Evolutionary conservation across 2,797 vertebrate species (phyloP), one percentile per base, ranked within the genome.

Genomic region (Alectoris magna): DNA sequence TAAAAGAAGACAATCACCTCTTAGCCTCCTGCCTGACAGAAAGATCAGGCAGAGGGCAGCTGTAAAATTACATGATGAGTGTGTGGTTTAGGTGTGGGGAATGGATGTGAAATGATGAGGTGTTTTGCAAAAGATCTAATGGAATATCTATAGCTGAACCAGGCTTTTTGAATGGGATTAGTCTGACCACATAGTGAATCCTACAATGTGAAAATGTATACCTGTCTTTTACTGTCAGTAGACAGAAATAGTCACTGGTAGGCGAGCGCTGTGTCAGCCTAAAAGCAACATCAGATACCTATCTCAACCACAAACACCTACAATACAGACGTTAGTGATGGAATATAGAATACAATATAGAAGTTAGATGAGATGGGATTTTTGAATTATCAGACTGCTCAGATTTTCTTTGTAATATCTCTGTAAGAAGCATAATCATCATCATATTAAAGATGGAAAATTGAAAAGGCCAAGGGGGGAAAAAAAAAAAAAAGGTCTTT

Each of bases 401-500:
- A 46, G 5, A 1, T 78, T 93, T 69, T 63, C 34, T 64, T 83
- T 51, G 9, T 2, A 1, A 2, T 2, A 34, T 48, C 10, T 67
- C 69, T 60, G n/a, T 70, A 74, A 84, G 6, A 44, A 71, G 31
- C 8, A 23, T 39, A 10, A 36, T 43, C 29, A 59, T 14, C 68
- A 10, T 7, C 2, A 14, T 66, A 82, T 67, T 73, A 70, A 81
- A 72, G 3, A 79, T 29, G 10, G 63, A 19, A 78, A 73, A 69
- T 19, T 3, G 7, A 5, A 78, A 6, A 46, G 7, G 1, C 0
- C 58, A 90, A 43, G 3, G 22, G n/a, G 73, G 27, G 1, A 2
- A 4, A 2, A 10, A 2, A 3, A 2, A 16, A 0, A 38, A 53
- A 53, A 53, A 53, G 46, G 9, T 6, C 68, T n/a, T 2, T 67